These are phyloP conservation scores for Atta cephalotes DNA, from an alignment of 1,140 invertebrate species.

Conservation along the genomic window DNA sequence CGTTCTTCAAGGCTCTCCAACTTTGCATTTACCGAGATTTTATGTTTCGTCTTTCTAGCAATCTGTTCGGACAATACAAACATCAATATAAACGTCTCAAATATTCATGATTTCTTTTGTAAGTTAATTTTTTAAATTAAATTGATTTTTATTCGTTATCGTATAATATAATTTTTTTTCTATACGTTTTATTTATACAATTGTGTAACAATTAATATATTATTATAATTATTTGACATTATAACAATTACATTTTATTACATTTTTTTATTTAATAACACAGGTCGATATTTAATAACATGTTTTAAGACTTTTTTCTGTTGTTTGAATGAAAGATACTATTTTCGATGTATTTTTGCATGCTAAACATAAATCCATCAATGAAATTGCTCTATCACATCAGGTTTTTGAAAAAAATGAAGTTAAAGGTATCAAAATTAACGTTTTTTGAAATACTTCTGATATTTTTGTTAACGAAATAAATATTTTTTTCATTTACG, in stretches of 20 bases:
- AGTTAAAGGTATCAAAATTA: no score
- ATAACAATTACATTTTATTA: conserved; percentile 7
- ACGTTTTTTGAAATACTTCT: no score
- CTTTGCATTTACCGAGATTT: conserved; percentile 72
- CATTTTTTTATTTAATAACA: neutral
- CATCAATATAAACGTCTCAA: neutral
- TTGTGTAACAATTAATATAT: neutral
- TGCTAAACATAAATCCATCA: no score
- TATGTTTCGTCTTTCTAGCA: conserved; percentile 79
- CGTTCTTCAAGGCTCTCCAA: conserved; percentile 76
- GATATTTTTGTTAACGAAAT: no score
- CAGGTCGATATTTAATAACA: no score
- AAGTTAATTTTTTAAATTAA: conserved; percentile 15
- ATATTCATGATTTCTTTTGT: neutral
- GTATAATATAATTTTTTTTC: neutral
- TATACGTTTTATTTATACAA: neutral
- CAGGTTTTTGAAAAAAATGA: no score
- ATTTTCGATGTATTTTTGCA: no score
- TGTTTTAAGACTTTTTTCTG: no score
- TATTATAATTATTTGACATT: neutral
- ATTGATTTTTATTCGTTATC: conserved; percentile 7
- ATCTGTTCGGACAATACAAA: conserved; percentile 73
- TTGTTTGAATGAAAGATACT: no score
- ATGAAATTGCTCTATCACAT: no score
- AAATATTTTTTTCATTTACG: no score